phyloP scores from a whole-genome alignment of 2,113 vertebrate species.

The Clinocottus analis region DNA sequence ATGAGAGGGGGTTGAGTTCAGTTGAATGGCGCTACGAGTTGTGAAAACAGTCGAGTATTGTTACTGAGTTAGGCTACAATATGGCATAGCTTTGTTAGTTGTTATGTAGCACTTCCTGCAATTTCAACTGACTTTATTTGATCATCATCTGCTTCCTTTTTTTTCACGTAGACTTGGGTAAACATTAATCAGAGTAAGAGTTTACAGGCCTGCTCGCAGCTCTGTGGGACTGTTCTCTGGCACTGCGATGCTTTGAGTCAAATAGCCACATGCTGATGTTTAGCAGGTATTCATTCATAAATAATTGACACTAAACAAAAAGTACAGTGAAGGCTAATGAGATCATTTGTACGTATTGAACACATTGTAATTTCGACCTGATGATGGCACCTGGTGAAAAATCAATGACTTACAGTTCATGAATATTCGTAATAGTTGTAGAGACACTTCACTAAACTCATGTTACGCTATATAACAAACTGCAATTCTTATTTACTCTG shows the following conservation, averaged over 20 bases:
- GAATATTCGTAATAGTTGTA: neutral
- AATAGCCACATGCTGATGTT: neutral
- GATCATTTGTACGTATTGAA: neutral
- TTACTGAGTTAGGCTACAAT: neutral
- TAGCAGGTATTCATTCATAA: neutral
- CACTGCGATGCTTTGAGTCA: neutral
- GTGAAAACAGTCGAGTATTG: neutral
- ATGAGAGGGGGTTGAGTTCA: conserved; percentile 23
- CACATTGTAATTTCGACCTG: neutral
- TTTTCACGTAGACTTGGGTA: neutral
- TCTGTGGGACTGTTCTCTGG: neutral
- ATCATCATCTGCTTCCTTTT: neutral
- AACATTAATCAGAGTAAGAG: neutral
- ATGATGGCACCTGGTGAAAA: neutral
- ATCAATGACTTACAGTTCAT: neutral
- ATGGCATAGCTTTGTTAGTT: neutral
- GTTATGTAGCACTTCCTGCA: neutral
- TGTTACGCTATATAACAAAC: no score
- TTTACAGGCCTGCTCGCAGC: neutral
- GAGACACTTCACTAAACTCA: neutral
- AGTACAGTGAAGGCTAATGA: neutral
- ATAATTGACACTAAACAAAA: neutral
- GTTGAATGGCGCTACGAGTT: neutral
- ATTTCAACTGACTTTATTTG: neutral
- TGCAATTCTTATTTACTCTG: neutral